phyloP scores from a whole-genome alignment of 2,888 invertebrate genomes.

The Autographa gamma region DNA sequence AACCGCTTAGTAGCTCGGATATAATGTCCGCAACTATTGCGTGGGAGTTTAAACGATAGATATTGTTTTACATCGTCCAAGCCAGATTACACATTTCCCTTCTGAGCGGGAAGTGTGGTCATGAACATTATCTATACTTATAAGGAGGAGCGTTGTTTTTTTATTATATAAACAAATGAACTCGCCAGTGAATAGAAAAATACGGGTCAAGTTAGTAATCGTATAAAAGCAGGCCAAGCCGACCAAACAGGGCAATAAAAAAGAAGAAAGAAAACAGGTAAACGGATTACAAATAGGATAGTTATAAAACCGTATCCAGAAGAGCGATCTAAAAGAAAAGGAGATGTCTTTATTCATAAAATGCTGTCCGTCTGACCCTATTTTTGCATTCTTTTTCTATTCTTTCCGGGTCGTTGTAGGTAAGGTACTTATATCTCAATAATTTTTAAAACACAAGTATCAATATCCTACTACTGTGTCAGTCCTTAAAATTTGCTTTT shows the following conservation, averaged over 20 bases:
- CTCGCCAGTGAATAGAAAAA: too few relatives aligned
- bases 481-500: background rate
- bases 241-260: background rate
- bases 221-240: too few relatives aligned
- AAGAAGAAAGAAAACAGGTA: background rate
- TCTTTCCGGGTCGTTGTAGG: too few relatives aligned
- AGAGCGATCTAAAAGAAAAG: too few relatives aligned
- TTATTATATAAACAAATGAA: background rate
- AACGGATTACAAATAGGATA: too few relatives aligned
- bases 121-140: background rate
- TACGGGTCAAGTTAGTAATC: too few relatives aligned
- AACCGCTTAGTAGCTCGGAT: conserved; percentile 7
- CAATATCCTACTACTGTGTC: background rate
- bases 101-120: conserved; percentile 24
- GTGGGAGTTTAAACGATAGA: conserved; percentile 27
- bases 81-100: conserved; percentile 32
- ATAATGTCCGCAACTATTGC: conserved; percentile 26
- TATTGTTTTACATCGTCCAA: conserved; percentile 13
- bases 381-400: too few relatives aligned
- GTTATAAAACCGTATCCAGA: too few relatives aligned
- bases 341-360: too few relatives aligned
- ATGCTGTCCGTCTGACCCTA: too few relatives aligned
- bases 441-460: background rate
- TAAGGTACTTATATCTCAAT: too few relatives aligned
- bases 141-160: background rate